Conservation (phyloP, 2,888 invertebrate genomes). For the Rotaria macrura region DNA sequence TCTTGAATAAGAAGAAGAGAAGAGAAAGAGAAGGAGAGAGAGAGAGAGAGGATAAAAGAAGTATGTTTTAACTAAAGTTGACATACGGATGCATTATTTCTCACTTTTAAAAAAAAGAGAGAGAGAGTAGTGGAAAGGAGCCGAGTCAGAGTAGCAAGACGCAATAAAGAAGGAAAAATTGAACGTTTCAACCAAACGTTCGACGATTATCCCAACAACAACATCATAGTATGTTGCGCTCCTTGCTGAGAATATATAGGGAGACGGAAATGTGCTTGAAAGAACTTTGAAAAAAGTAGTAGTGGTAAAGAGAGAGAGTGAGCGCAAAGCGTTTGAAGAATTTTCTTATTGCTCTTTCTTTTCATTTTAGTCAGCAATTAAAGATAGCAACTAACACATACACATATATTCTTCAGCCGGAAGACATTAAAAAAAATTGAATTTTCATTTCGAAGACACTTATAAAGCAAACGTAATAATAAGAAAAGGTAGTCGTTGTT, state of each 20-base stretch:
- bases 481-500: constrained; percentile 4
- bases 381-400: not conserved
- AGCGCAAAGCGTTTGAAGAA: not conserved
- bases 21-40: not conserved
- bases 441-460: constrained; percentile 3
- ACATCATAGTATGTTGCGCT: not conserved
- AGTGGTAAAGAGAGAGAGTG: not conserved
- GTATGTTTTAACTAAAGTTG: constrained; percentile 20
- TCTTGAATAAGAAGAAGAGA: not conserved
- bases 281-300: constrained; percentile 15
- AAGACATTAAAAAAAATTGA: constrained; percentile 14
- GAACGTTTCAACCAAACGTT: not conserved
- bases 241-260: not conserved
- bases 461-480: not conserved
- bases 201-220: constrained; percentile 6
- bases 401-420: not conserved
- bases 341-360: not conserved
- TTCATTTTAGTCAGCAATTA: not conserved
- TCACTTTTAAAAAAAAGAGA: constrained; percentile 12
- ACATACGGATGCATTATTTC: constrained; percentile 22
- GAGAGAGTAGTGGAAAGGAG: not conserved
- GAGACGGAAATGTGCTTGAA: constrained; percentile 21
- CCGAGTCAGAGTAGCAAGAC: not conserved
- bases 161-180: not conserved
- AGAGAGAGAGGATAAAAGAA: not conserved